Evolutionary conservation across 2,113 vertebrate species (phyloP).

Genomic region (Lycocorax pyrrhopterus): DNA sequence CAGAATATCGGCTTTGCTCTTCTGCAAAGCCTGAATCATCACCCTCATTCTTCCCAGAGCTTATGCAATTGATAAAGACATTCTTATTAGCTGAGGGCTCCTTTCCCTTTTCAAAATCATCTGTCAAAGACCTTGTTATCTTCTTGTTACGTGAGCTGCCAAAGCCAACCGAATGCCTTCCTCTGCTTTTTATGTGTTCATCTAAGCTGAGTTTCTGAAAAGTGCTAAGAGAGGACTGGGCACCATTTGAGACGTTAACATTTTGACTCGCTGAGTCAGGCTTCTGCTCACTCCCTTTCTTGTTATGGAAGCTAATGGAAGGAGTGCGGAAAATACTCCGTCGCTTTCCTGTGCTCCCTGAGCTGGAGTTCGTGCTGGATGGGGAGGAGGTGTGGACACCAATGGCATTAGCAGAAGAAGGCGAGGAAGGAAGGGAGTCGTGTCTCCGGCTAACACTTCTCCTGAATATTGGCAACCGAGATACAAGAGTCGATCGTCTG

Average conservation of each 20-base stretch:
- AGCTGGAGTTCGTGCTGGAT: slow-evolving; percentile 96
- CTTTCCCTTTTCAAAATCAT: slow-evolving; percentile 88
- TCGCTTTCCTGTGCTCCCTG: slow-evolving; percentile 92
- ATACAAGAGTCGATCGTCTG: slow-evolving; percentile 90
- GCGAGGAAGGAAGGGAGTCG: slow-evolving; percentile 93
- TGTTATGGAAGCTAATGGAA: slow-evolving; percentile 89
- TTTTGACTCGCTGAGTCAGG: slow-evolving; percentile 70
- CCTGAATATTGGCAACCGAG: slow-evolving; percentile 95
- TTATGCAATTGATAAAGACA: slow-evolving; percentile 95
- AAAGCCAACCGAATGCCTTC: slow-evolving; percentile 85
- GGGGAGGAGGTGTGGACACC: slow-evolving; percentile 92
- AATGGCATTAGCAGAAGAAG: slow-evolving; percentile 84
- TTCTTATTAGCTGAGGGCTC: slow-evolving; percentile 82
- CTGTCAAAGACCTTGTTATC: slow-evolving; percentile 90
- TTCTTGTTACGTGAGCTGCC: slow-evolving; percentile 87
- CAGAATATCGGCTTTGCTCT: slow-evolving; percentile 78
- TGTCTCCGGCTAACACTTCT: slow-evolving; percentile 87
- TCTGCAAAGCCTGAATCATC: slow-evolving; percentile 95
- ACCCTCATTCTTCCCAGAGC: slow-evolving; percentile 86
- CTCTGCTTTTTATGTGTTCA: slow-evolving; percentile 76
- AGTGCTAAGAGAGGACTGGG: slow-evolving; percentile 65
- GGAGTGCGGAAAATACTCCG: slow-evolving; percentile 92
- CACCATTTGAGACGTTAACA: slow-evolving; percentile 79
- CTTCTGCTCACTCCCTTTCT: slow-evolving; percentile 78
- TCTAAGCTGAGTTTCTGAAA: slow-evolving; percentile 70